Percentiles rank a stretch among this genome's conserved stretches.
Conservation (phyloP, 1,140 invertebrate species). For the Drosophila tsacasi region DNA sequence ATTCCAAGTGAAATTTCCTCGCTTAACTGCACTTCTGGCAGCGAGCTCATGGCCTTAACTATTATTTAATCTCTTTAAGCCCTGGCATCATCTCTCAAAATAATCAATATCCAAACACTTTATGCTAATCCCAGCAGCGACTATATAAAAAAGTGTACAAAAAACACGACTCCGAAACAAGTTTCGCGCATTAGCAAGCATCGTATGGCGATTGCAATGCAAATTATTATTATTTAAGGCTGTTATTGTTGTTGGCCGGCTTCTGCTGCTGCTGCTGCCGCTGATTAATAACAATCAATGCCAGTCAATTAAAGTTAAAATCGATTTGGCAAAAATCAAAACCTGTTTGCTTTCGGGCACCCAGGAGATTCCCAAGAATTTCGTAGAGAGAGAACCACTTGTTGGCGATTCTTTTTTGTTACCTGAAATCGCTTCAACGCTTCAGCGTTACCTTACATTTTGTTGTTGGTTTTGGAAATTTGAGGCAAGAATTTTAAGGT, state of each 20-base stretch:
- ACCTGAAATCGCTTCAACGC: conserved; percentile 9
- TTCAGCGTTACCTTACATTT: conserved; percentile 2
- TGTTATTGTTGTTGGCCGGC: conserved; percentile 13
- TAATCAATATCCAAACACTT: conserved; percentile 60
- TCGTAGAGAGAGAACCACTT: conserved; percentile 14
- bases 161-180: conserved; percentile 59
- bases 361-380: conserved; percentile 27
- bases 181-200: conserved; percentile 62
- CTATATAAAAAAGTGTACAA: conserved; percentile 4
- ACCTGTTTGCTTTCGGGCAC: conserved; percentile 32
- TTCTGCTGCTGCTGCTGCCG: conserved; percentile 19
- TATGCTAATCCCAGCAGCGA: conserved; percentile 11
- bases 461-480: not conserved
- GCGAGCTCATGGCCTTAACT: not conserved
- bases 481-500: not conserved
- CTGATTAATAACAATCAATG: conserved; percentile 76
- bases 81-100: conserved; percentile 73
- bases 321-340: conserved; percentile 36
- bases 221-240: conserved; percentile 25
- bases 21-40: not conserved
- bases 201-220: conserved; percentile 56
- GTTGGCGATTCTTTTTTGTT: conserved; percentile 13
- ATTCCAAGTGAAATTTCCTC: not conserved
- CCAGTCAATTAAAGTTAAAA: conserved; percentile 63
- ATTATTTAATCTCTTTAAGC: conserved; percentile 4